These are phyloP conservation scores for Condylostylus longicornis DNA, from an alignment of 1,140 invertebrate genomes.

Conservation along the genomic window DNA sequence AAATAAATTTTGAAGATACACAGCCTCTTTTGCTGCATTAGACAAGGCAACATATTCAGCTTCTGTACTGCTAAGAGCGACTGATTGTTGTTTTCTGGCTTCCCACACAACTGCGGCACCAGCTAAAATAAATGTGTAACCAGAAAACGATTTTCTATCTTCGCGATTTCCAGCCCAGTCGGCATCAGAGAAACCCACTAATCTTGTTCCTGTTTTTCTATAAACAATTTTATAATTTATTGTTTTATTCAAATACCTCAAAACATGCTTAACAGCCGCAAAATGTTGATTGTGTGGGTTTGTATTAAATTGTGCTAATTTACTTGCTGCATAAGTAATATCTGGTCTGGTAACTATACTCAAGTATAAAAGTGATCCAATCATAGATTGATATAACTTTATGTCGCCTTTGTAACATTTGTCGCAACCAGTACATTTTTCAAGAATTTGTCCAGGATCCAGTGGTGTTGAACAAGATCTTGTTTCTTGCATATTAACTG, in stretches of 20 bases:
- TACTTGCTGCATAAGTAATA: constrained; percentile 3
- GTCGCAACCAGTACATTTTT: not conserved
- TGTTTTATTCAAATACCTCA: constrained; percentile 6
- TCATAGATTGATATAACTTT: not conserved
- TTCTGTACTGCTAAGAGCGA: constrained; percentile 27
- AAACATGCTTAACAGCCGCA: constrained; percentile 3
- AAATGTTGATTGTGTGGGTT: constrained; percentile 2
- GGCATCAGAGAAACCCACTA: constrained; percentile 2
- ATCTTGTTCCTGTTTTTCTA: not conserved
- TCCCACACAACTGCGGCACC: constrained; percentile 17
- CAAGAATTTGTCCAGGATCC: constrained; percentile 4
- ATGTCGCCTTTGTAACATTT: constrained; percentile 3
- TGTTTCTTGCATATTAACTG: constrained; percentile 1
- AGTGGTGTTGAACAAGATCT: not conserved
- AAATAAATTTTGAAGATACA: constrained; percentile 13
- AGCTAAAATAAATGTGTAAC: constrained; percentile 18
- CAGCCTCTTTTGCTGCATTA: constrained; percentile 15
- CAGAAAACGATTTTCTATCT: constrained; percentile 23
- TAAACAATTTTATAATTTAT: constrained; percentile 1
- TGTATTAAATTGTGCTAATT: constrained; percentile 2
- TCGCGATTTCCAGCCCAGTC: constrained; percentile 22
- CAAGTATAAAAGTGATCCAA: constrained; percentile 3
- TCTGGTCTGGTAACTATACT: constrained; percentile 2
- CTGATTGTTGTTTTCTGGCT: constrained; percentile 21
- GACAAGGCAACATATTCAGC: constrained; percentile 26